These are phyloP conservation scores for Mormyrus hasselquistii DNA, from an alignment of 2,797 vertebrate species.

Conservation along the genomic window DNA sequence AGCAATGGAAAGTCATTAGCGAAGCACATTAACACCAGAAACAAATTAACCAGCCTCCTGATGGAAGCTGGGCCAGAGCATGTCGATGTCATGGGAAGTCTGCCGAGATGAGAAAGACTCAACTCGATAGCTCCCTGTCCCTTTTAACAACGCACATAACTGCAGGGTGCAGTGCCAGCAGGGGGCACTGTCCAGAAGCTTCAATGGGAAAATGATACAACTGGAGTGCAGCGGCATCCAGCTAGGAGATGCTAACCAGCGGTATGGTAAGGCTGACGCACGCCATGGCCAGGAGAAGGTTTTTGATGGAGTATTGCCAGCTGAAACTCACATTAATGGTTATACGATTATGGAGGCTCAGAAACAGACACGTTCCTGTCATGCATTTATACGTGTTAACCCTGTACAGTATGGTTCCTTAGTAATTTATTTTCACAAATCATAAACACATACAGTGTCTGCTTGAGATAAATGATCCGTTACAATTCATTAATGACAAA, in stretches of 20 bases:
- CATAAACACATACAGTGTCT: background rate
- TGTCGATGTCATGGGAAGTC: background rate
- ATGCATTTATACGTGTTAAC: background rate
- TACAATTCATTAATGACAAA: background rate
- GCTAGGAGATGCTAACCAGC: background rate
- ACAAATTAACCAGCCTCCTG: conserved; percentile 8
- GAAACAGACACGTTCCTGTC: background rate
- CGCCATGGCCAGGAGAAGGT: background rate
- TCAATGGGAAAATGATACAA: background rate
- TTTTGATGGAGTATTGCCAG: background rate
- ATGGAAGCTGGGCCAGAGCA: background rate
- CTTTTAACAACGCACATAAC: background rate
- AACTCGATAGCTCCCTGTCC: background rate
- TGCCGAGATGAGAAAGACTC: background rate
- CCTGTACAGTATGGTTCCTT: background rate
- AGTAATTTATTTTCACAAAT: background rate
- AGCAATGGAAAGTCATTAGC: conserved; percentile 3
- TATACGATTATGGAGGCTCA: background rate
- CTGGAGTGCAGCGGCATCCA: background rate
- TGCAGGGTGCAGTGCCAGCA: background rate
- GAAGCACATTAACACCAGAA: background rate
- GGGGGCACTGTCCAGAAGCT: background rate
- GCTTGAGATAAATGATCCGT: background rate
- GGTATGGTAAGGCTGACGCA: background rate
- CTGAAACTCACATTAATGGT: background rate